Evolutionary conservation across 2,113 vertebrate species (phyloP).

Genomic region (Thinocorus orbignyianus): DNA sequence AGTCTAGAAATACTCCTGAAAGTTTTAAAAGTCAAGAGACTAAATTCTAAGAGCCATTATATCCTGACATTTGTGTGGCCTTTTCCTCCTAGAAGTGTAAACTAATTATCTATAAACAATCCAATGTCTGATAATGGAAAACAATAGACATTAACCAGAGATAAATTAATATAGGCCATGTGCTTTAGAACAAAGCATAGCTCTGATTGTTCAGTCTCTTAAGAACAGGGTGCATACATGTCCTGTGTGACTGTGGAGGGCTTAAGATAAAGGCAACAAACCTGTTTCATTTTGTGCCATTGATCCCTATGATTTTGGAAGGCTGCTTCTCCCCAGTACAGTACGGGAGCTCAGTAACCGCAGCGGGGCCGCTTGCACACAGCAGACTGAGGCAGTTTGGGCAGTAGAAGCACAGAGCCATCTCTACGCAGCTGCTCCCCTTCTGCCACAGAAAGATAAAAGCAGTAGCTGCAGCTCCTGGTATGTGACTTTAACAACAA

Average conservation of each 20-base stretch:
- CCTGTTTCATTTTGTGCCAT: neutral
- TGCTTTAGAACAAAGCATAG: neutral
- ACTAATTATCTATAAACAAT: conserved; percentile 2
- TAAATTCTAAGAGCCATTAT: neutral
- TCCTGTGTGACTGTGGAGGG: neutral
- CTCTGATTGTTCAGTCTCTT: neutral
- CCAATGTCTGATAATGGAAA: neutral
- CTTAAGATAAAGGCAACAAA: neutral
- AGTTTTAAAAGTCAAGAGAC: neutral
- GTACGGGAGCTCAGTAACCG: neutral
- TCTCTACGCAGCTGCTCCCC: neutral
- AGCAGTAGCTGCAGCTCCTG: neutral
- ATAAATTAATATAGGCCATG: neutral
- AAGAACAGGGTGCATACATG: neutral
- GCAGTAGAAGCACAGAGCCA: neutral
- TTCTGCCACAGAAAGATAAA: neutral
- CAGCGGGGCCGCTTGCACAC: neutral
- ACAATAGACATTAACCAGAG: neutral
- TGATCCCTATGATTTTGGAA: neutral
- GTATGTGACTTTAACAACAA: neutral
- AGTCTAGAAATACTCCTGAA: neutral
- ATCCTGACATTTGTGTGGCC: neutral
- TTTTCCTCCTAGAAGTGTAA: conserved; percentile 11
- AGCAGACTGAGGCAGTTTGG: neutral
- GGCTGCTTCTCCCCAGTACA: neutral